Conservation (phyloP, 2,113 vertebrate species). For the Hystrix cristata region DNA sequence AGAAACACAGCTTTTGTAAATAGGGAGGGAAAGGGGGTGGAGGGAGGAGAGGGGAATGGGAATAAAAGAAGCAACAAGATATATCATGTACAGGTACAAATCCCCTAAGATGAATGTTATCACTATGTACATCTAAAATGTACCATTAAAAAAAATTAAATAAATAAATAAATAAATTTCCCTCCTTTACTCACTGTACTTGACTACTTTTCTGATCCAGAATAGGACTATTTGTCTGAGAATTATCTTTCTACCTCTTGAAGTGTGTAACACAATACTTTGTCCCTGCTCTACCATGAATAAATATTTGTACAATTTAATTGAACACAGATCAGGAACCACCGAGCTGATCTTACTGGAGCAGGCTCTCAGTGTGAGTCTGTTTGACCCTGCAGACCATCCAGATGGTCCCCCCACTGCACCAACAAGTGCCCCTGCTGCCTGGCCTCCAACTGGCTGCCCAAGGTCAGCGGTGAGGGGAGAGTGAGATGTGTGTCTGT, state of each 20-base stretch:
- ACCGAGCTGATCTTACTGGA: background rate
- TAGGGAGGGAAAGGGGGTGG: no score
- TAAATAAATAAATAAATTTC: background rate
- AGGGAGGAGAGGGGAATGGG: no score
- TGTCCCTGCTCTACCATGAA: background rate
- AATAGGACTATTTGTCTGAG: background rate
- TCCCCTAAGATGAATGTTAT: no score
- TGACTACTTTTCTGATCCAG: background rate
- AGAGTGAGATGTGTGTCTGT: background rate
- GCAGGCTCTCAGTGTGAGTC: background rate
- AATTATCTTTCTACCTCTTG: background rate
- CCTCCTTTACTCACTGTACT: background rate
- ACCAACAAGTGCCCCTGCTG: background rate
- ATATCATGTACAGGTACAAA: no score
- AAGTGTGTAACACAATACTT: background rate
- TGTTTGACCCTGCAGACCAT: background rate
- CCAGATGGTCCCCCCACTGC: background rate
- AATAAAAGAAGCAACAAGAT: no score
- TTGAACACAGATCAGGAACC: slow-evolving; percentile 7
- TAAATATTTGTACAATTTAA: slow-evolving; percentile 56
- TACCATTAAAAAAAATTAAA: no score
- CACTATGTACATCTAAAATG: no score
- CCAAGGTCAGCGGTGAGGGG: background rate
- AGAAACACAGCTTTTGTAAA: no score
- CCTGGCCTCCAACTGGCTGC: background rate